phyloP scores from a whole-genome alignment of 2,113 vertebrate species.

The Lates calcarifer region DNA sequence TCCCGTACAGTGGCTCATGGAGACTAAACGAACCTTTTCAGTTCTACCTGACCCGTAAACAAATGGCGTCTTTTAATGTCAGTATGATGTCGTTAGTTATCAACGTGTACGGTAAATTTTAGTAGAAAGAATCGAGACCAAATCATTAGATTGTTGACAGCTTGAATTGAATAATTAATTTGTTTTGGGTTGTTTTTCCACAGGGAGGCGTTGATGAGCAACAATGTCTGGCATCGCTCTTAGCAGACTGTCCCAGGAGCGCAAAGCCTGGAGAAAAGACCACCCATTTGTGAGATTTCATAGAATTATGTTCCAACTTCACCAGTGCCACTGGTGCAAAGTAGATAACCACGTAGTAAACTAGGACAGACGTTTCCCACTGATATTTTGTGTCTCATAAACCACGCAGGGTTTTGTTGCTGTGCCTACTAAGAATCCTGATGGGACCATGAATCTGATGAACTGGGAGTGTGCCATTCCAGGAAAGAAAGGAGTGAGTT shows the following conservation, averaged over 20 bases:
- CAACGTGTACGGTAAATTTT: background rate
- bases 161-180: constrained; percentile 22
- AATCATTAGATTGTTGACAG: background rate
- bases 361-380: background rate
- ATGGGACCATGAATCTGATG: constrained; percentile 99
- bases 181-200: constrained; percentile 62
- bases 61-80: no score
- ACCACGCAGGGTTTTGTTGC: constrained; percentile 93
- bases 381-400: constrained; percentile 10
- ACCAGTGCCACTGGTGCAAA: background rate
- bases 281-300: constrained; percentile 91
- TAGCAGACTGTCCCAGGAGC: constrained; percentile 98
- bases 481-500: constrained; percentile 96
- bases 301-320: background rate
- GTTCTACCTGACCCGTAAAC: background rate
- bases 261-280: constrained; percentile 99
- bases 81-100: background rate
- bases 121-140: no score
- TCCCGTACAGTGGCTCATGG: background rate
- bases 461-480: constrained; percentile 99
- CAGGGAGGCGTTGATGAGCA: constrained; percentile 83
- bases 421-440: constrained; percentile 97
- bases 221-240: constrained; percentile 98
- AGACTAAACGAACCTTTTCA: background rate
- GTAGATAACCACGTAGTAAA: background rate